Evolutionary conservation across 2,797 vertebrate genomes (phyloP).

Genomic region (Amniataba percoides): DNA sequence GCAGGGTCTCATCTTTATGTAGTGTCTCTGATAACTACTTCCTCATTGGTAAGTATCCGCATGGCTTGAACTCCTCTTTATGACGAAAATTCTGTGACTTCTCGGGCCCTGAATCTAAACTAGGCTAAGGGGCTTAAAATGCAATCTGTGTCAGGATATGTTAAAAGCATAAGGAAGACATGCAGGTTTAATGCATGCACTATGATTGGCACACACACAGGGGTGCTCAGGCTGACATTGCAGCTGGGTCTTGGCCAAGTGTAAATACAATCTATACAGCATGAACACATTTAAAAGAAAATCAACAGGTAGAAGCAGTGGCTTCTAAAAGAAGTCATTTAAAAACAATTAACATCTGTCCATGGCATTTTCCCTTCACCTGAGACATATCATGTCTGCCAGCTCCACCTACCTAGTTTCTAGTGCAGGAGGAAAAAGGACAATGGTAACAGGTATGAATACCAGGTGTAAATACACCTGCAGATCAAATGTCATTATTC

Average conservation of each 20-base stretch:
- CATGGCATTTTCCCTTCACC: too few species aligned
- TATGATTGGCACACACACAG: too few species aligned
- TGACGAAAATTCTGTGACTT: not conserved
- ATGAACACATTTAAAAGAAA: too few species aligned
- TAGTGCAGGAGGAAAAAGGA: not conserved
- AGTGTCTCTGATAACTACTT: constrained; percentile 36
- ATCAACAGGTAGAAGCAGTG: too few species aligned
- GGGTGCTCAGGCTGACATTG: too few species aligned
- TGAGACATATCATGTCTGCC: too few species aligned
- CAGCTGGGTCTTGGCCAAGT: not conserved
- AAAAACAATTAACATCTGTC: too few species aligned
- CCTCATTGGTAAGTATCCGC: not conserved
- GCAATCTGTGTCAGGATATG: not conserved
- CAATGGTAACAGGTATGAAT: not conserved
- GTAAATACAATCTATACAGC: not conserved
- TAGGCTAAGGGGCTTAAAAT: not conserved
- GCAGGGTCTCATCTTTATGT: constrained; percentile 18
- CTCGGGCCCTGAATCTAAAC: not conserved
- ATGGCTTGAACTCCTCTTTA: not conserved
- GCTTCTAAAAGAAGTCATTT: too few species aligned
- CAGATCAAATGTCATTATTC: too few species aligned
- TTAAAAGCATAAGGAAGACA: not conserved
- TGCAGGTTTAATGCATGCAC: too few species aligned
- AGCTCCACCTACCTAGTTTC: not conserved
- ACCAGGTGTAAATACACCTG: not conserved